Percentiles rank a stretch among this genome's conserved stretches.
Evolutionary conservation across 1,140 invertebrate species (phyloP).

Genomic region (Drosophila parabipectinata): DNA sequence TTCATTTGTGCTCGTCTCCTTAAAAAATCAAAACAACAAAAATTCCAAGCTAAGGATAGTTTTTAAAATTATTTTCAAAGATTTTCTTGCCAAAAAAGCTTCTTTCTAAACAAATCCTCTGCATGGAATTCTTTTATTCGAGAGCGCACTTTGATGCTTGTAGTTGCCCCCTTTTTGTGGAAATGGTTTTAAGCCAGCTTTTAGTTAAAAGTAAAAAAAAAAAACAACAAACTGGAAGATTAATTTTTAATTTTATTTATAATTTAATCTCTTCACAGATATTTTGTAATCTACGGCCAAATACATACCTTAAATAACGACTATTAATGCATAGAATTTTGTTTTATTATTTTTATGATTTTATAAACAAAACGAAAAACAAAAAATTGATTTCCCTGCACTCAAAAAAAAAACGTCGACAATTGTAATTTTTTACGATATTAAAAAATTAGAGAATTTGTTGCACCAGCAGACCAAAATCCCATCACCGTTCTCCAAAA

Average conservation of each 20-base stretch:
- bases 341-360: constrained; percentile 58
- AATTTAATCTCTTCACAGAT: constrained; percentile 84
- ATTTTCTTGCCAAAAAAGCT: constrained; percentile 31
- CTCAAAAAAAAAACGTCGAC: constrained; percentile 61
- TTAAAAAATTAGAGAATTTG: constrained; percentile 70
- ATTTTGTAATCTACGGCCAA: constrained; percentile 84
- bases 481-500: constrained; percentile 31
- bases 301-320: constrained; percentile 83
- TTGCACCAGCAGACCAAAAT: constrained; percentile 54
- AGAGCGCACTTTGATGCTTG: constrained; percentile 57
- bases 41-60: constrained; percentile 24
- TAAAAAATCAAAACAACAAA: constrained; percentile 15
- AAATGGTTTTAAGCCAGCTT: constrained; percentile 58
- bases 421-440: constrained; percentile 77
- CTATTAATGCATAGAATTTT: constrained; percentile 76
- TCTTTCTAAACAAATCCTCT: constrained; percentile 29
- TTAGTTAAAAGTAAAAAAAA: constrained; percentile 56
- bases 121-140: constrained; percentile 38
- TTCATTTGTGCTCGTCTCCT: constrained; percentile 43
- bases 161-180: constrained; percentile 59
- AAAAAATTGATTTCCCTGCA: constrained; percentile 51
- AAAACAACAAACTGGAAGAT: constrained; percentile 55
- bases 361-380: constrained; percentile 47
- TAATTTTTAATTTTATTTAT: constrained; percentile 82
- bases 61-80: constrained; percentile 17